These are phyloP conservation scores for Pterostichus niger DNA, from an alignment of 2,888 invertebrate genomes.

Conservation along the genomic window DNA sequence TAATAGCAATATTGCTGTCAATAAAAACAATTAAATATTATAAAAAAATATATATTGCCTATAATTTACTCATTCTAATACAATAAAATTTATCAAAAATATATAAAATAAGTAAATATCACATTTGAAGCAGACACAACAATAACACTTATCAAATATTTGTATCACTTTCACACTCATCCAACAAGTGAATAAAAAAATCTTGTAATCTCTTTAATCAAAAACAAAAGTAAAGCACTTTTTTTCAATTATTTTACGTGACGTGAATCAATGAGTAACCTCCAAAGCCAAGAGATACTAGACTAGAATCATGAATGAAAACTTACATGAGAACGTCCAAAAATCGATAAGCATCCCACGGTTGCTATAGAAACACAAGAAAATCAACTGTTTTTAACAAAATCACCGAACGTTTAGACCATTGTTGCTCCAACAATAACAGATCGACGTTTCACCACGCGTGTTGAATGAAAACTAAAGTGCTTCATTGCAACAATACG, in stretches of 20 bases:
- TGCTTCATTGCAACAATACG: slow-evolving; percentile 46
- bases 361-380: slow-evolving; percentile 52
- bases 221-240: slow-evolving; percentile 4
- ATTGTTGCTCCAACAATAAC: slow-evolving; percentile 43
- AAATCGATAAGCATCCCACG: slow-evolving; percentile 61
- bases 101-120: background rate
- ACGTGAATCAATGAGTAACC: slow-evolving; percentile 37
- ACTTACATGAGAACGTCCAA: slow-evolving; percentile 39
- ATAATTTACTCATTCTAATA: background rate
- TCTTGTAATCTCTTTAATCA: background rate
- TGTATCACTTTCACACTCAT: background rate
- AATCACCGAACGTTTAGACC: slow-evolving; percentile 12
- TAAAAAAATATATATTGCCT: no score
- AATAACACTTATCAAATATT: background rate
- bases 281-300: slow-evolving; percentile 9
- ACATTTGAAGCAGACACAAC: background rate
- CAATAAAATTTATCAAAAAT: background rate
- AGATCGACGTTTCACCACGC: slow-evolving; percentile 10
- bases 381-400: slow-evolving; percentile 26
- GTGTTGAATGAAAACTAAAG: slow-evolving; percentile 38
- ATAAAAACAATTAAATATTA: no score
- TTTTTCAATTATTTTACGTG: slow-evolving; percentile 38
- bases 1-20: no score
- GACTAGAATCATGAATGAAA: slow-evolving; percentile 51
- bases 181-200: no score